Base-by-base conservation (phyloP, 2,113 vertebrate species). In the Anolis carolinensis region DNA sequence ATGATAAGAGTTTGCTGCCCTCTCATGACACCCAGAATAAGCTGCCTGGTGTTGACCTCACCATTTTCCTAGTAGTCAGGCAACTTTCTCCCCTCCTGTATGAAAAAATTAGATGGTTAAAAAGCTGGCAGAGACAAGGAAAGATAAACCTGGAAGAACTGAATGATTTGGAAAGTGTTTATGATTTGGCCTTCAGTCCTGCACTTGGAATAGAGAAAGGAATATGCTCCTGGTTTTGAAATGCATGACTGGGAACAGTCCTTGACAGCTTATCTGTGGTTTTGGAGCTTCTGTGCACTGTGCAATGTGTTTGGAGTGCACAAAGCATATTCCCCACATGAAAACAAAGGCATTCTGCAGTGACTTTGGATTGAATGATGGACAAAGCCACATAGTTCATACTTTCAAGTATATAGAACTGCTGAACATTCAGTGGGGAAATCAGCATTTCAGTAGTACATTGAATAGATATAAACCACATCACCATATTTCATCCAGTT, bases 181-280 rank as follows among this genome's bases (percentile, higher is more conserved):
- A 25, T 25, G 59, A 81, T 59, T 7, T 27, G 23, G 52, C 52
- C 30, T 59, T 50, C 71, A 25, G 4, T 86, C 55, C n/a, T 7
- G 73, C 48, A 34, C 39, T 73, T 86, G 67, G 55, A 13, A 74
- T 48, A 5, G 25, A 18, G 39, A 36, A 70, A 70, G 6, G 23
- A 52, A 21, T 78, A 30, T 21, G 39, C 25, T 79, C 50, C 84
- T 34, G 55, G 16, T 71, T 82, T 32, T 82, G 48, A 30, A 76
- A 70, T 78, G 30, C 44, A 52, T 65, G 27, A 72, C 30, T 27
- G 72, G 34, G 32, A 78, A 21, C 20, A 14, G 44, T 67, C 18
- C 63, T 70, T 78, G 83, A 59, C 70, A 86, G 78, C 55, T 81
- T 81, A 48, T 75, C 59, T 75, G 70, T 74, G 36, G 34, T 63